Conservation (phyloP, 2,888 invertebrate genomes). For the Macaria liturata region DNA sequence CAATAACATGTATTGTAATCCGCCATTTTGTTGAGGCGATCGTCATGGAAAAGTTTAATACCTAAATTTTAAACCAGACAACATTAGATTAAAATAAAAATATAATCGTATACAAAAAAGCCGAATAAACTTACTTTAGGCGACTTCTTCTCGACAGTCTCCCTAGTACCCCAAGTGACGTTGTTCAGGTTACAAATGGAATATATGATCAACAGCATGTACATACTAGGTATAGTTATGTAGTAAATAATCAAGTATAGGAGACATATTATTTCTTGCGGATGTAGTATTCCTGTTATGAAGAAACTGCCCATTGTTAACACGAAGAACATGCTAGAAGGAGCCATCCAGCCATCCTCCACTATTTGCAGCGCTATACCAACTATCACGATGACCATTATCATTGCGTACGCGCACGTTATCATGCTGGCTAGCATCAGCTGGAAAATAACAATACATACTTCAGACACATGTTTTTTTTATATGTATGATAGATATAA, state of each 20-base stretch:
- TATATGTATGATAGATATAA: too few species aligned
- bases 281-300: conserved; percentile 88
- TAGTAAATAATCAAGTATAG: conserved; percentile 89
- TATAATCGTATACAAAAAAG: too few species aligned
- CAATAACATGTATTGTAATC: too few species aligned
- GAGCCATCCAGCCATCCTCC: conserved; percentile 91
- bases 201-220: conserved; percentile 95
- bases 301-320: conserved; percentile 87
- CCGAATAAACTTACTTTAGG: conserved; percentile 54
- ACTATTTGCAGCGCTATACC: conserved; percentile 91
- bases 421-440: conserved; percentile 88
- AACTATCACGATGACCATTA: conserved; percentile 94
- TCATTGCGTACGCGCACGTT: conserved; percentile 90
- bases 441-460: conserved; percentile 57
- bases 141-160: conserved; percentile 83
- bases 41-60: too few species aligned
- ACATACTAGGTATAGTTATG: conserved; percentile 97
- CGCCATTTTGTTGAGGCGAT: too few species aligned
- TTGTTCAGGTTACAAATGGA: conserved; percentile 96
- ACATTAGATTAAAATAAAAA: too few species aligned
- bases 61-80: too few species aligned
- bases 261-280: conserved; percentile 89
- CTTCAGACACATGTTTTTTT: too few species aligned
- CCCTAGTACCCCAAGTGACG: conserved; percentile 97
- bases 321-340: conserved; percentile 93